Evolutionary conservation across 2,113 vertebrate species (phyloP).

Genomic region (Vombatus ursinus): DNA sequence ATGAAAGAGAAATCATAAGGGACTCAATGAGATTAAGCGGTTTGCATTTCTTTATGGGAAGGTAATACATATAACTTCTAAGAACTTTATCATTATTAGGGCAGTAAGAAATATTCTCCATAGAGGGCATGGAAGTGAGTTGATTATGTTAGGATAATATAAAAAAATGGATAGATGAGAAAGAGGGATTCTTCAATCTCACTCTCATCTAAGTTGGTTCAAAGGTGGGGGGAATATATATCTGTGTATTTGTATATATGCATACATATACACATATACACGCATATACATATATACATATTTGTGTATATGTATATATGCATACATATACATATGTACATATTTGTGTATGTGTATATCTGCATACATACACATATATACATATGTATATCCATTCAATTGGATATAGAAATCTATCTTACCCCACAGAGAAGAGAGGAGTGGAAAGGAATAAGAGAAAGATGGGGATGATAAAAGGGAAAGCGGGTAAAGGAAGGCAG

Average conservation of each 20-base stretch:
- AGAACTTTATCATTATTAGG: not conserved
- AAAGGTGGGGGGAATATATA: not conserved
- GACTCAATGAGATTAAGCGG: too few species aligned
- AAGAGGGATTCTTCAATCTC: not conserved
- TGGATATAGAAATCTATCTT: not conserved
- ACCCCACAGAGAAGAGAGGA: not conserved
- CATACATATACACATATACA: too few species aligned
- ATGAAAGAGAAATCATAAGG: too few species aligned
- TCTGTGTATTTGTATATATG: too few species aligned
- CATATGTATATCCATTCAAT: too few species aligned
- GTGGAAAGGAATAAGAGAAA: not conserved
- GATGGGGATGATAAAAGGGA: not conserved
- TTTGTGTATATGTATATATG: too few species aligned
- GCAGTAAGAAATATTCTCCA: not conserved
- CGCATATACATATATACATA: too few species aligned
- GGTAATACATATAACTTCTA: too few species aligned
- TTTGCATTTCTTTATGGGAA: too few species aligned
- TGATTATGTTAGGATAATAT: not conserved
- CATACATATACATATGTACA: too few species aligned
- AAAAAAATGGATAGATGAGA: not conserved
- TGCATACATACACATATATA: too few species aligned
- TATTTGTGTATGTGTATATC: too few species aligned
- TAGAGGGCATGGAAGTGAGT: not conserved
- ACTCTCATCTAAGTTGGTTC: not conserved
- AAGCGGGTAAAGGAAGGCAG: not conserved